Percentiles rank a stretch among this genome's conserved stretches.
phyloP scores from a whole-genome alignment of 2,113 vertebrate genomes.

The Eptatretus burgeri region DNA sequence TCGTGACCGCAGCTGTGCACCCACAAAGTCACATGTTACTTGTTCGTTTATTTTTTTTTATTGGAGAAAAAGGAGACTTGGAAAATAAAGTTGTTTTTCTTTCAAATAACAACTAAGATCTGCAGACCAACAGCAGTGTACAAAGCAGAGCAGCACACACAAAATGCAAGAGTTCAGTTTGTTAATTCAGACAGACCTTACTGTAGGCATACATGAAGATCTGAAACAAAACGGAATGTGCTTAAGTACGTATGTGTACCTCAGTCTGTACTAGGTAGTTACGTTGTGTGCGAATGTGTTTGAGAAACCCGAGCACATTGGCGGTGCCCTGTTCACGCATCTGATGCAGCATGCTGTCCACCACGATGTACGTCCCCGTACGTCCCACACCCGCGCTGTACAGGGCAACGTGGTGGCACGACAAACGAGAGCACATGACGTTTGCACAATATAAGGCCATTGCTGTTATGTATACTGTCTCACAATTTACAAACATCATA shows the following conservation, averaged over 20 bases:
- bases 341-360: slow-evolving; percentile 94
- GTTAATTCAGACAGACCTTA: no score
- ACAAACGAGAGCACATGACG: neutral
- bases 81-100: neutral
- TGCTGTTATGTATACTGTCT: no score
- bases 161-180: neutral
- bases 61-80: no score
- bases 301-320: slow-evolving; percentile 77
- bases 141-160: neutral
- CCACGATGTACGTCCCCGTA: slow-evolving; percentile 93
- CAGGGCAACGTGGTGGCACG: slow-evolving; percentile 7
- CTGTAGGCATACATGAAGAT: no score
- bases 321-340: slow-evolving; percentile 90
- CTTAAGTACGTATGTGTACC: slow-evolving; percentile 19
- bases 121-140: neutral
- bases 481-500: no score
- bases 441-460: neutral
- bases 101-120: neutral
- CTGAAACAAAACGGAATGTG: no score
- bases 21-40: no score
- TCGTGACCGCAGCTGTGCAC: no score
- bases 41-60: no score
- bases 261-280: slow-evolving; percentile 98
- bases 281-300: slow-evolving; percentile 77
- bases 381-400: slow-evolving; percentile 71